Base-by-base conservation (phyloP, 2,113 vertebrate genomes). In the Lota lota region DNA sequence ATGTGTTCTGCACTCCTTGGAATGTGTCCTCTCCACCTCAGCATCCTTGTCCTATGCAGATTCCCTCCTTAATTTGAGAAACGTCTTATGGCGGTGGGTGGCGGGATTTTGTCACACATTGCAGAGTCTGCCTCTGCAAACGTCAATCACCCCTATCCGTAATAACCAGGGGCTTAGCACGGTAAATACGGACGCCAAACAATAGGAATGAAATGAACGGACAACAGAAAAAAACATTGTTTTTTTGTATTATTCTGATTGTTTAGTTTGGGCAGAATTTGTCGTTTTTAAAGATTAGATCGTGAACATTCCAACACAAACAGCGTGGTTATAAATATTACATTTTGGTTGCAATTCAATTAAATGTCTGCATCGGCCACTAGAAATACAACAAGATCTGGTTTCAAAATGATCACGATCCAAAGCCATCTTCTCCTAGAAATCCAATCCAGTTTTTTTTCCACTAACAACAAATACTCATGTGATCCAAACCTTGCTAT, bases 41-140 rank as follows among this genome's bases (percentile, higher is more conserved):
- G 56, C 73, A 85, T 90, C 88, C 88, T 90, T 88, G 82, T 77
- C 57, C 62, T 71, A 80, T 85, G 73, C 61, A 72, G 64, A 70
- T 68, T 70, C 72, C 66, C 63, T 65, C 72, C 70, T 68, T 81
- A 83, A 89, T 88, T 82, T 87, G 70, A 87, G 83, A 81, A 83
- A 84, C 78, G 80, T 87, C 83, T 88, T 71, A 71, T 76, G 81
- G 77, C 82, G 74, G 75, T 77, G 75, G 76, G 75, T 83, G 73
- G 72, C 57, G 67, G 66, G 64, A 69, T 79, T 82, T 81, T 63
- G 79, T 87, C 83, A 89, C 71, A 36, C 75, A 81, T 80, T 56
- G 66, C 2, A 69, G 80, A 66, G 47, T 74, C 64, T 71, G 76
- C 75, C 75, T 63, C 63, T 7, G 53, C 74, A 72, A 78, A 63